Percentiles rank a stretch among this genome's conserved stretches.
These are phyloP conservation scores for Megalops atlanticus DNA, from an alignment of 2,113 vertebrate species.

Conservation along the genomic window DNA sequence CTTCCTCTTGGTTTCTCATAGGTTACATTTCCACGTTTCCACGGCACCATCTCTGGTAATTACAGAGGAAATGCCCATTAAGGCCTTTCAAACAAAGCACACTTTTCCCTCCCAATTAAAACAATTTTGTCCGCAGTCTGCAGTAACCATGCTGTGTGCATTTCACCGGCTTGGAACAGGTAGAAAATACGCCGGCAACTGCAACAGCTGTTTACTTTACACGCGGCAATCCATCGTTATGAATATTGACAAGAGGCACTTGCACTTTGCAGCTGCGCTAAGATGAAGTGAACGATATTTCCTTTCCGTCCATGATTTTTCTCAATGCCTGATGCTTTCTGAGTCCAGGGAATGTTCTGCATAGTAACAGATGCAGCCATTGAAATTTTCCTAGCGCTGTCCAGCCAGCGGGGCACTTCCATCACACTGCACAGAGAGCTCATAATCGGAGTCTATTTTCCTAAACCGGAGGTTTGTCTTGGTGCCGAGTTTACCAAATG, in stretches of 20 bases:
- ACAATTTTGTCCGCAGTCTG: not conserved
- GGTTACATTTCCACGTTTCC: not conserved
- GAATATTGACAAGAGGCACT: not conserved
- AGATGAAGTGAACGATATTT: not conserved
- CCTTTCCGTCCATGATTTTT: not conserved
- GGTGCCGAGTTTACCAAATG: no score
- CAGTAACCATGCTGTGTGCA: not conserved
- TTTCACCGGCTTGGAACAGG: not conserved
- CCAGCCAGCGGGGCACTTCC: not conserved
- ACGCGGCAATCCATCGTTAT: not conserved
- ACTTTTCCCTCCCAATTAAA: not conserved
- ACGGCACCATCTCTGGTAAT: not conserved
- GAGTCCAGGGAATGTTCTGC: not conserved
- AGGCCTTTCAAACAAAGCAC: not conserved
- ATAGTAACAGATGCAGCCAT: conserved; percentile 1
- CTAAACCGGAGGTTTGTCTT: not conserved
- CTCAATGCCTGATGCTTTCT: not conserved
- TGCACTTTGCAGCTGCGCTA: not conserved
- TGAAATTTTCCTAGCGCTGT: not conserved
- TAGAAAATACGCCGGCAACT: not conserved
- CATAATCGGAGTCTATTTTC: not conserved
- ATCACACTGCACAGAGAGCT: not conserved
- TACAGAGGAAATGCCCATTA: not conserved
- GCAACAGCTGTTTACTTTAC: not conserved
- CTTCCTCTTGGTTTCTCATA: not conserved